Conservation (phyloP, 2,113 vertebrate genomes). For the Dascyllus trimaculatus region DNA sequence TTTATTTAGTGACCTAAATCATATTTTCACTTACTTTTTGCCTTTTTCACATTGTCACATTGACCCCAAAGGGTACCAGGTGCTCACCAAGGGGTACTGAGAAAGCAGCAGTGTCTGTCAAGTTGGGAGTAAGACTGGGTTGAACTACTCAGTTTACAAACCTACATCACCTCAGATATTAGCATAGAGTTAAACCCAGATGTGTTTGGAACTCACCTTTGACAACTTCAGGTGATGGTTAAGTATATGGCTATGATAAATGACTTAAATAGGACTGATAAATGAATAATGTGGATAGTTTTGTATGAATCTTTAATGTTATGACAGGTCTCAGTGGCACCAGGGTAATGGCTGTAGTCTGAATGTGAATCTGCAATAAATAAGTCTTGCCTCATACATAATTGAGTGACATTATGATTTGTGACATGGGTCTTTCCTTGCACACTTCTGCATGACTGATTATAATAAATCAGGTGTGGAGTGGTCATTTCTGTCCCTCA, state of each 20-base stretch:
- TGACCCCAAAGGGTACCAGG: no score
- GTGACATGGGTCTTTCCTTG: conserved; percentile 4
- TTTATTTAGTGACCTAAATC: no score
- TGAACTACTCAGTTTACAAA: not conserved
- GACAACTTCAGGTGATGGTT: conserved; percentile 8
- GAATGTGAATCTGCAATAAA: conserved; percentile 31
- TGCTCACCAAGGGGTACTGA: no score
- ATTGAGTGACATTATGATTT: conserved; percentile 28
- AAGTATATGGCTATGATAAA: conserved; percentile 6
- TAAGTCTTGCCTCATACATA: conserved; percentile 31
- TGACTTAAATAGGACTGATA: not conserved
- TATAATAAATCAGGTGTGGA: not conserved
- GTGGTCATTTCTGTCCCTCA: not conserved
- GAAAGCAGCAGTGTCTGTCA: no score
- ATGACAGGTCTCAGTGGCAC: conserved; percentile 20
- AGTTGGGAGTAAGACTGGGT: no score
- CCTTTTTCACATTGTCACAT: no score
- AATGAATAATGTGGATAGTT: conserved; percentile 41
- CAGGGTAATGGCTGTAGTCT: conserved; percentile 16
- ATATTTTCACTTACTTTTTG: no score
- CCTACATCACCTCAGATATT: not conserved
- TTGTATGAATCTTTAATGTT: conserved; percentile 39
- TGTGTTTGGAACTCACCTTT: not conserved
- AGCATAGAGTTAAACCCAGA: not conserved
- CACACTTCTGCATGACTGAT: conserved; percentile 9